Evolutionary conservation across 2,113 vertebrate species (phyloP).

Genomic region (Myrmecobius fasciatus): DNA sequence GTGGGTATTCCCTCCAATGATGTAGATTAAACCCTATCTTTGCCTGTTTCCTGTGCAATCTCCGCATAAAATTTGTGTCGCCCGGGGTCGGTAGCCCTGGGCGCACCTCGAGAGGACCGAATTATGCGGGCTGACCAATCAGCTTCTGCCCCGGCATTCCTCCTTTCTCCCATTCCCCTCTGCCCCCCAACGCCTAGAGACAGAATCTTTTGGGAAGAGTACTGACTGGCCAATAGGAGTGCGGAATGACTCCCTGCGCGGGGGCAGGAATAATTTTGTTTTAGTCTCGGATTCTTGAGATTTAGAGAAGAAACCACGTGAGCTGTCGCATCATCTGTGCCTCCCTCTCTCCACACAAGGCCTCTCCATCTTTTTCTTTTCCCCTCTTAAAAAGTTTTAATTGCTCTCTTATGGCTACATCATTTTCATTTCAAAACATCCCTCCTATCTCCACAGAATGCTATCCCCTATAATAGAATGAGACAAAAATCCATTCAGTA

Average conservation of each 20-base stretch:
- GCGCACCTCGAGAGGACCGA: background rate
- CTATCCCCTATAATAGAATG: background rate
- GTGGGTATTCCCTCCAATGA: background rate
- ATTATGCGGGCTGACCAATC: conserved; percentile 68
- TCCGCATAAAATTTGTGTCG: no score
- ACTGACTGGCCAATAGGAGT: conserved; percentile 50
- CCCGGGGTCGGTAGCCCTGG: background rate
- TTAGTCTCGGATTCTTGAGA: background rate
- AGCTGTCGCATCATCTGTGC: background rate
- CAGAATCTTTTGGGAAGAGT: background rate
- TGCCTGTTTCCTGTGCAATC: no score
- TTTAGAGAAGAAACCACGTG: background rate
- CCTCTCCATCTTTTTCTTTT: background rate
- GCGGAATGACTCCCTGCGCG: background rate
- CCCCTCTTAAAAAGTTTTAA: background rate
- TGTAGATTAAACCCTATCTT: background rate
- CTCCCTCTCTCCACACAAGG: background rate
- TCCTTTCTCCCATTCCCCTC: background rate
- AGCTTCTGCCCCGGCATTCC: conserved; percentile 6
- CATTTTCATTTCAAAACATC: background rate
- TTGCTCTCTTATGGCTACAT: background rate
- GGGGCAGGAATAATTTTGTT: no score
- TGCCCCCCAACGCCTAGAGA: background rate
- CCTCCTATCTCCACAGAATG: background rate
- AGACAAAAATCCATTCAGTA: background rate